These are phyloP conservation scores for Dreissena rostriformis DNA, from an alignment of 1,140 invertebrate genomes.

Conservation along the genomic window DNA sequence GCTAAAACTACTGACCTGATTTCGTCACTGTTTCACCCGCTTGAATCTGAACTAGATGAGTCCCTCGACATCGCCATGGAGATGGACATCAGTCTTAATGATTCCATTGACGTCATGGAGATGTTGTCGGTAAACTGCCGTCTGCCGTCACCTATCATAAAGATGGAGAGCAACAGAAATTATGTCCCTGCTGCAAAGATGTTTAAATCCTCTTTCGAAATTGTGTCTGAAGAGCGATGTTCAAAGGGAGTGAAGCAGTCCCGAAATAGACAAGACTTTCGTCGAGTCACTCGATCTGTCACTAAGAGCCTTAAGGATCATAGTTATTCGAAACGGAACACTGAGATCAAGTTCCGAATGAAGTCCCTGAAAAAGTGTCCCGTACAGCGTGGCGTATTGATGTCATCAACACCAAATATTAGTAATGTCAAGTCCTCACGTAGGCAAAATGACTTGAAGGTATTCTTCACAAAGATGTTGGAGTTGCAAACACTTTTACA, in stretches of 20 bases:
- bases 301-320: not conserved
- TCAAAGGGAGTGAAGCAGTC: not conserved
- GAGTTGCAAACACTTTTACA: too few species aligned
- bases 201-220: not conserved
- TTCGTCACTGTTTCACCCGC: constrained; percentile 13
- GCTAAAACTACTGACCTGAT: not conserved
- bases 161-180: not conserved
- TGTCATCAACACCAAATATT: too few species aligned
- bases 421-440: too few species aligned
- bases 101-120: constrained; percentile 28
- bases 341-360: not conserved
- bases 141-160: not conserved
- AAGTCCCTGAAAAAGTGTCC: not conserved
- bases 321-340: not conserved
- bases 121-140: constrained; percentile 1
- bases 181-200: not conserved
- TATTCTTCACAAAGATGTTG: too few species aligned
- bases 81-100: constrained; percentile 28
- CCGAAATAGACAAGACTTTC: not conserved
- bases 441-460: too few species aligned
- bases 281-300: not conserved
- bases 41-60: constrained; percentile 28
- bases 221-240: not conserved
- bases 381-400: not conserved
- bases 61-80: constrained; percentile 20